phyloP scores from a whole-genome alignment of 2,113 vertebrate genomes.

The Rhinogobius similis region DNA sequence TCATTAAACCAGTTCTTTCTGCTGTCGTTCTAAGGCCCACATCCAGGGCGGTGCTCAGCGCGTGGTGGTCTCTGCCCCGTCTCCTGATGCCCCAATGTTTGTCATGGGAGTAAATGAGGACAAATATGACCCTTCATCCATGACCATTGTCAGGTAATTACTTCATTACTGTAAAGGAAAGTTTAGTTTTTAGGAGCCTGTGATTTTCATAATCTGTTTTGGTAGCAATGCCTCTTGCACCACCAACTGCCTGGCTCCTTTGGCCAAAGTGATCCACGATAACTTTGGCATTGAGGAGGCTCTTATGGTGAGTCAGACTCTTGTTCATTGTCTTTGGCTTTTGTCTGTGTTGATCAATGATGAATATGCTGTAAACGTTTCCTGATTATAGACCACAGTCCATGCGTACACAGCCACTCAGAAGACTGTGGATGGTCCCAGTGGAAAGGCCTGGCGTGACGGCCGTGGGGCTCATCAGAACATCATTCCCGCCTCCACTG shows the following conservation, averaged over 20 bases:
- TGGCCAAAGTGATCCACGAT: conserved; percentile 89
- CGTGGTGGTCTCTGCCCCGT: conserved; percentile 85
- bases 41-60: conserved; percentile 81
- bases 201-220: conserved; percentile 9
- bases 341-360: not conserved
- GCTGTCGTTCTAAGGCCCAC: conserved; percentile 72
- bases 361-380: too few species aligned
- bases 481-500: conserved; percentile 90
- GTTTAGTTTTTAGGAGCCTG: not conserved
- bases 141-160: conserved; percentile 85
- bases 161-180: not conserved
- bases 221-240: conserved; percentile 89
- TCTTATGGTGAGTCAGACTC: conserved; percentile 82
- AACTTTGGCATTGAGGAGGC: conserved; percentile 86
- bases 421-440: conserved; percentile 90
- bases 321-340: not conserved
- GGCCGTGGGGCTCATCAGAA: conserved; percentile 86
- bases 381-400: conserved; percentile 82
- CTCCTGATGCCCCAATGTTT: conserved; percentile 87
- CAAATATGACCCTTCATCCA: conserved; percentile 82
- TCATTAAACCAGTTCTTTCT: not conserved
- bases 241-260: conserved; percentile 89
- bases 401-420: conserved; percentile 92
- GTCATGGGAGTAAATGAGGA: conserved; percentile 91
- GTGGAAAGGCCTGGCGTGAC: conserved; percentile 87